Conservation (phyloP, 2,113 vertebrate species). For the Benitochromis conjunctus region DNA sequence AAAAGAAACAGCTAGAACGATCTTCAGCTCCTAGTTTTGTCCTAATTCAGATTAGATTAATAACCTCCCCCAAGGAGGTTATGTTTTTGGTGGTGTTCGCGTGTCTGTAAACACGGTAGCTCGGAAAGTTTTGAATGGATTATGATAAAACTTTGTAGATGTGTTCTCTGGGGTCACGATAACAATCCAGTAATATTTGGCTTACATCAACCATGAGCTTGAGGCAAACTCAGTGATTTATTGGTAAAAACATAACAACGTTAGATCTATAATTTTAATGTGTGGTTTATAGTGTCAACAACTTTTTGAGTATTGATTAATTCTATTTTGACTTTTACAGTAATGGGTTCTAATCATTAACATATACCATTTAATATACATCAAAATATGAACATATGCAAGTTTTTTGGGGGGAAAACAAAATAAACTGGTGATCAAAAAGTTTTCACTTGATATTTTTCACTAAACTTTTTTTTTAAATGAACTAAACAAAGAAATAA, state of each 20-base stretch:
- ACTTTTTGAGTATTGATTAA: no score
- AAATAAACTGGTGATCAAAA: not conserved
- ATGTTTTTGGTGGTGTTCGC: not conserved
- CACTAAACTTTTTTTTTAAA: accelerated
- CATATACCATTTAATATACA: no score
- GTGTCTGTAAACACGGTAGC: not conserved
- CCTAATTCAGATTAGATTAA: not conserved
- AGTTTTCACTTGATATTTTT: not conserved
- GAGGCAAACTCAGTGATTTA: not conserved
- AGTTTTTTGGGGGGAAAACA: accelerated
- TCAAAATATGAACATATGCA: accelerated
- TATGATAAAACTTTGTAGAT: accelerated
- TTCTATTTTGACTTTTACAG: no score
- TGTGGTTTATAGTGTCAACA: no score
- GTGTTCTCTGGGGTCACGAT: not conserved
- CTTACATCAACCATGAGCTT: not conserved
- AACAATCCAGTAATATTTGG: not conserved
- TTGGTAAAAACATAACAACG: not conserved
- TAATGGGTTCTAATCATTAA: no score
- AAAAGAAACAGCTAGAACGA: not conserved
- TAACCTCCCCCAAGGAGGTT: not conserved
- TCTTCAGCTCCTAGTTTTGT: not conserved
- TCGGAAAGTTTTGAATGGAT: not conserved
- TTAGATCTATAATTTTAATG: no score
- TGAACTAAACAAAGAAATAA: accelerated